Evolutionary conservation across 1,140 invertebrate species (phyloP), one percentile per base, ranked within the genome.

Genomic region (Atta colombica): DNA sequence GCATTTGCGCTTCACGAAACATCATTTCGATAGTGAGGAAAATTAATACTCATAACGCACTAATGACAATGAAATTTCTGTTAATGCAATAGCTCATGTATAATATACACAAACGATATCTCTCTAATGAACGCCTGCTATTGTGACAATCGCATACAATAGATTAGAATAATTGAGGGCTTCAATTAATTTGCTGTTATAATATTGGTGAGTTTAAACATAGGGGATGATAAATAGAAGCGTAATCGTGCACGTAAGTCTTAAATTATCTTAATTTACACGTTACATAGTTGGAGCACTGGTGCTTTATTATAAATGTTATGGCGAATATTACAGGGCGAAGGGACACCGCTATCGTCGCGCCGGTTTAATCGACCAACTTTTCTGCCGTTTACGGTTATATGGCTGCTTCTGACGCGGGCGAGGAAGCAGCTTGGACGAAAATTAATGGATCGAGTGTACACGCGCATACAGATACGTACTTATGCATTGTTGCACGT

Each of bases 371-470:
- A 92, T 91, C 90, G 91, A 74, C 85, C 88, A 91, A 92, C 91
- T 89, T 91, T 92, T 90, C 90, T 89, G 60, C 77, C 82, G 58
- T 90, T 88, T 85, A 84, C 81, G 39, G 68, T 58, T 92, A 90
- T 88, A 87, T 88, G 66, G 84, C 90, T 92, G 91, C 65, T 69
- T 61, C 87, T 92, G 91, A 92, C 91, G 69, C 77, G 51, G 65
- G 49, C 77, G 74, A 85, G 89, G 84, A 91, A 91, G 66, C 88
- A 88, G 78, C 84, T 66, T 82, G 77, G 89, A 91, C 87, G 89
- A 89, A 92, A 92, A 92, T 92, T 92, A 92, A 92, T 92, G 91
- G 91, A 84, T 80, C 78, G 85, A 71, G 84, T 80, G 68, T 88
- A 89, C 72, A 90, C 51, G 63, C 78, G 66, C 77, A 61, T 77